These are phyloP conservation scores for Ceratitis capitata DNA, from an alignment of 1,140 invertebrate genomes.

Conservation along the genomic window DNA sequence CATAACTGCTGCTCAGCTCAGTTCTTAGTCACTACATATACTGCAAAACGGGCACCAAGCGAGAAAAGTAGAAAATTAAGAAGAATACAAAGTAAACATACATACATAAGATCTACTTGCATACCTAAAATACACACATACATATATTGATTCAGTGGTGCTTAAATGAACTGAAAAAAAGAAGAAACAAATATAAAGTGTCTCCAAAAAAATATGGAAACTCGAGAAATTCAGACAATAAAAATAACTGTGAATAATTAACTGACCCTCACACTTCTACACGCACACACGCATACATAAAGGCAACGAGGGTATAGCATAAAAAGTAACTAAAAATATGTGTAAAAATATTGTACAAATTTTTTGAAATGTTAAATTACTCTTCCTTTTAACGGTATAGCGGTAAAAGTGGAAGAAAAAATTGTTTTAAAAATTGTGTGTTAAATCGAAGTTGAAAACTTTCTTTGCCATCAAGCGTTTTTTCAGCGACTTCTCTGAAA, in stretches of 20 bases:
- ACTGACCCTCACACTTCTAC: too few relatives aligned
- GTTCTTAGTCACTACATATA: neutral
- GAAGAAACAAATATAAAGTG: too few relatives aligned
- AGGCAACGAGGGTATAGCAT: neutral
- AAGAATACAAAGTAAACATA: neutral
- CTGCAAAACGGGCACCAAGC: neutral
- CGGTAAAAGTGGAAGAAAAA: neutral
- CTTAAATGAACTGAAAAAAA: too few relatives aligned
- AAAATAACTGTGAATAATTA: constrained; percentile 21
- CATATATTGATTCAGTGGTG: neutral
- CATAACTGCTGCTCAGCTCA: constrained; percentile 18
- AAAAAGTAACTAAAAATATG: neutral
- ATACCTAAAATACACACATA: too few relatives aligned
- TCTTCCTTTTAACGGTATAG: neutral
- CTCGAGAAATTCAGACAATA: constrained; percentile 26
- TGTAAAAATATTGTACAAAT: too few relatives aligned
- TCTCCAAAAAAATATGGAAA: neutral
- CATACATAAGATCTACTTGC: too few relatives aligned
- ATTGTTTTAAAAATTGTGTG: neutral
- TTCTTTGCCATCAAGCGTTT: neutral
- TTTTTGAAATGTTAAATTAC: too few relatives aligned
- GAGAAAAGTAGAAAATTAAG: neutral
- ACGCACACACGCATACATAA: too few relatives aligned
- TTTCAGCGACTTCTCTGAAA: neutral
- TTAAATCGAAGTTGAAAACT: neutral